phyloP scores from a whole-genome alignment of 2,888 invertebrate genomes.

The Drosophila pseudotakahashii region DNA sequence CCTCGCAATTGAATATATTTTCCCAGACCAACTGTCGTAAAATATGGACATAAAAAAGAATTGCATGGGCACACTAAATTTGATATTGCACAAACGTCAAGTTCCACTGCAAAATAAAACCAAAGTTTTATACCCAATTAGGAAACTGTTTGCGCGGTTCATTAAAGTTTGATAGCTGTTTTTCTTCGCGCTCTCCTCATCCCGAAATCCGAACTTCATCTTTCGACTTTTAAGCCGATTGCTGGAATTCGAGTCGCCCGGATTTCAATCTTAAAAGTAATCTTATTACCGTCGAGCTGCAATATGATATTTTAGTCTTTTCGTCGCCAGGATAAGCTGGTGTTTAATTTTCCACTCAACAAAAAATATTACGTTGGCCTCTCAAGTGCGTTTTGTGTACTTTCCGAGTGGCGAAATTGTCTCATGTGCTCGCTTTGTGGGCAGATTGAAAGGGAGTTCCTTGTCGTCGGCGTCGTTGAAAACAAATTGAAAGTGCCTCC shows the following conservation, averaged over 20 bases:
- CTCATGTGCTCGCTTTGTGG: conserved; percentile 18
- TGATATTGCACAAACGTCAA: conserved; percentile 10
- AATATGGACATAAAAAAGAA: conserved; percentile 26
- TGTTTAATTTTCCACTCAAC: conserved; percentile 24
- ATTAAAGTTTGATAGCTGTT: conserved; percentile 19
- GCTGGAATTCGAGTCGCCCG: not conserved
- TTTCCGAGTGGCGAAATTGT: conserved; percentile 7
- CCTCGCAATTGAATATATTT: conserved; percentile 40
- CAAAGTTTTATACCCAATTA: conserved; percentile 29
- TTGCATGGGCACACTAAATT: conserved; percentile 17
- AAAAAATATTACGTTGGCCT: conserved; percentile 15
- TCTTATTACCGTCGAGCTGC: conserved; percentile 14
- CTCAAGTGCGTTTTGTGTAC: conserved; percentile 4
- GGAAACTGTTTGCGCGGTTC: conserved; percentile 10
- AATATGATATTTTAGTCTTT: conserved; percentile 19
- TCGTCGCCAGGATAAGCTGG: conserved; percentile 17
- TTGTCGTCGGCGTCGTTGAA: not conserved
- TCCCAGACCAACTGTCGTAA: conserved; percentile 21
- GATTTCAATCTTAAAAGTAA: conserved; percentile 16
- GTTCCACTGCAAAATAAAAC: conserved; percentile 4
- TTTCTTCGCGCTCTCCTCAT: not conserved
- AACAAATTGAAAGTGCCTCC: conserved; percentile 35
- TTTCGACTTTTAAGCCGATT: conserved; percentile 27
- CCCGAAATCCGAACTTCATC: not conserved
- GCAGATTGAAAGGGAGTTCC: conserved; percentile 3